Conservation (phyloP, 2,888 invertebrate genomes). For the Microctonus brassicae region DNA sequence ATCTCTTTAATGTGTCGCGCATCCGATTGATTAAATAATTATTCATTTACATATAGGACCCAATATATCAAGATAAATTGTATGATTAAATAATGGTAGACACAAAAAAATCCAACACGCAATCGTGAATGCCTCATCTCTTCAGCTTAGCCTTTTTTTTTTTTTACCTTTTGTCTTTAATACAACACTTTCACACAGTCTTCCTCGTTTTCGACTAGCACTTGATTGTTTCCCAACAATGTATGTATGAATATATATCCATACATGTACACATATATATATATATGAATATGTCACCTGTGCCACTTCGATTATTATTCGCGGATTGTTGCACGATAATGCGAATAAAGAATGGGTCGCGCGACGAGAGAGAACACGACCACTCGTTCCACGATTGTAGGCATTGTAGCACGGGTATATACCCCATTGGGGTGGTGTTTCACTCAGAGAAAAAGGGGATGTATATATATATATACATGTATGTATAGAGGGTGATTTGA, state of each 20-base stretch:
- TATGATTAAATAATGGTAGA: neutral
- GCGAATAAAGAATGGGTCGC: neutral
- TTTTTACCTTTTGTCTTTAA: conserved; percentile 24
- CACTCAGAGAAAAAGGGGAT: neutral
- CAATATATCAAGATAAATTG: no score
- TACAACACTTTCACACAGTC: conserved; percentile 13
- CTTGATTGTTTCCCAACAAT: neutral
- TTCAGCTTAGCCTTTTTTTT: neutral
- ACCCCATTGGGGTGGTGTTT: conserved; percentile 26
- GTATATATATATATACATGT: neutral
- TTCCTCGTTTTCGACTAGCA: neutral
- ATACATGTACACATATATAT: neutral
- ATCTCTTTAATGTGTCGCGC: no score
- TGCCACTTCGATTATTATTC: neutral
- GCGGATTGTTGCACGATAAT: neutral
- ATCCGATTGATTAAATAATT: no score
- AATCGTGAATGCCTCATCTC: neutral
- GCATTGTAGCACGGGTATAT: conserved; percentile 10
- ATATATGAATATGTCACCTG: neutral
- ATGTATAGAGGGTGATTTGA: conserved; percentile 2
- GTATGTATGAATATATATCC: neutral
- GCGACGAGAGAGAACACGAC: conserved; percentile 7
- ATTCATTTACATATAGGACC: no score
- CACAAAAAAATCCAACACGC: neutral
- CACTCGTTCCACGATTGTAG: conserved; percentile 29